Evolutionary conservation across 1,140 invertebrate genomes (phyloP), one percentile per base, ranked within the genome.

Genomic region (Euschistus heros): DNA sequence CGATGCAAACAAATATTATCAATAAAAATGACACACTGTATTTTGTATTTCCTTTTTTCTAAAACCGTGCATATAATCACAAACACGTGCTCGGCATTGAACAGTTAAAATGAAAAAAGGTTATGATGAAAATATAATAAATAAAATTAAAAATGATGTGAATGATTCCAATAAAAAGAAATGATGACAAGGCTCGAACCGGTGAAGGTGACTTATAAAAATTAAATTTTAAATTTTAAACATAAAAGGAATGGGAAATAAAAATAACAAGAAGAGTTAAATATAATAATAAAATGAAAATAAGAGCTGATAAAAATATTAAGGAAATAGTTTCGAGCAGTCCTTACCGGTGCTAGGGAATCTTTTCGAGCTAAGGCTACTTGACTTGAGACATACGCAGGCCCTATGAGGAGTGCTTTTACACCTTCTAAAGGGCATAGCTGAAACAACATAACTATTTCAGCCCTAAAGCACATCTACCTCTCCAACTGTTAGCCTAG

Each of bases 371-470:
- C 65, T 20, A 65, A 42, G 47, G 67, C 67, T 44, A 68, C 63
- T 55, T 65, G 67, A 47, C 63, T 62, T 14, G 67, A 65, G 33
- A 68, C 63, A 42, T 62, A 65, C 57, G 67, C 67, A 26, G 67
- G 64, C 22, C 67, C 67, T 64, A 68, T 68, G 54, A 68, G 64
- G 55, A 68, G 65, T 47, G 67, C 67, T 63, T 63, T 68, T 26
- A 68, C 67, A 64, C 67, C 67, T 27, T 68, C 63, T 62, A 65
- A 33, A 37, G 67, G 67, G 55, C 67, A 62, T 42, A 68, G 60
- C 67, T 68, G 63, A 63, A 68, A 65, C 62, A 62, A 64, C 24
- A 66, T 30, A 50, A 47, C 47, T 33, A 59, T 50, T 18, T 50
- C 20, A 37, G 33, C 33, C 33, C 33, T 37, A 37, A 37, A 13